Evolutionary conservation across 1,140 invertebrate genomes (phyloP).

Genomic region (Halesus radiatus): DNA sequence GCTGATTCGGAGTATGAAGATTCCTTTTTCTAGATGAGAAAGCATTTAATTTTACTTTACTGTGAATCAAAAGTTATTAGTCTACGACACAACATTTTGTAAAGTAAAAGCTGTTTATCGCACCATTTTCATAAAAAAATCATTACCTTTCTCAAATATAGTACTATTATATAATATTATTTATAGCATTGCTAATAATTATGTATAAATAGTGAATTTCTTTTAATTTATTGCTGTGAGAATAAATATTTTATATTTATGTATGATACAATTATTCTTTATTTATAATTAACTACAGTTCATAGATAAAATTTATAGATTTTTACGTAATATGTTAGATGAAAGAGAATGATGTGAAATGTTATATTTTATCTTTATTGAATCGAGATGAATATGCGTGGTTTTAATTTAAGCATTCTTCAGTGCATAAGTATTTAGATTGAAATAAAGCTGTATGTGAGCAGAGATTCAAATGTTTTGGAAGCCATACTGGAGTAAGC

Average conservation of each 20-base stretch:
- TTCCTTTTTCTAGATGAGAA: no score
- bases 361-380: background rate
- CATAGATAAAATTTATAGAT: slow-evolving; percentile 17
- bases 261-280: slow-evolving; percentile 31
- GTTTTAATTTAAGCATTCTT: background rate
- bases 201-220: slow-evolving; percentile 52
- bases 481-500: background rate
- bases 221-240: slow-evolving; percentile 56
- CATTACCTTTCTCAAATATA: slow-evolving; percentile 45
- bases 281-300: background rate
- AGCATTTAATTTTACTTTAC: background rate
- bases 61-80: slow-evolving; percentile 34
- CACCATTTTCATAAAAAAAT: slow-evolving; percentile 54
- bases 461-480: slow-evolving; percentile 6
- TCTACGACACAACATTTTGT: slow-evolving; percentile 52
- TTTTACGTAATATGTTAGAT: background rate
- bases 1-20: no score
- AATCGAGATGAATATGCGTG: background rate
- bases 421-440: background rate
- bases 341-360: slow-evolving; percentile 2
- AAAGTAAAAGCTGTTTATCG: slow-evolving; percentile 54
- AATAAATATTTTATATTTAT: slow-evolving; percentile 49
- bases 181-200: slow-evolving; percentile 43
- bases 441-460: background rate
- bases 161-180: slow-evolving; percentile 26